A percentile compares a stretch with the other conserved stretches of the same genome.
Evolutionary conservation across 2,888 invertebrate species (phyloP).

Genomic region (Lithophane leautieri): DNA sequence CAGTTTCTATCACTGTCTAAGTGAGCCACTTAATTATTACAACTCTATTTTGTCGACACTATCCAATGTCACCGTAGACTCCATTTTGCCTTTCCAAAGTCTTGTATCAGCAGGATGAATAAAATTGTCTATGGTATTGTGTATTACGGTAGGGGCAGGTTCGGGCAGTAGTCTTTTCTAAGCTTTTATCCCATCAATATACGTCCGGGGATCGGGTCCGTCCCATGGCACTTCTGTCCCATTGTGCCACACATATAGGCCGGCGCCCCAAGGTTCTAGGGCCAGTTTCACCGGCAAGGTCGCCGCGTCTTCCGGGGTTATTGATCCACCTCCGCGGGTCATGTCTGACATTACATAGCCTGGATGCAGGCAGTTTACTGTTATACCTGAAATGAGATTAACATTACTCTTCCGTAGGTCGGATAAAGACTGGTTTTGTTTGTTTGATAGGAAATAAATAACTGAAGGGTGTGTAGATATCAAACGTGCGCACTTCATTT

Average conservation of each 20-base stretch:
- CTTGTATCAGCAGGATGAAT: too few species aligned
- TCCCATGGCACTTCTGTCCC: slow-evolving; percentile 81
- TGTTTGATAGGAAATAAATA: background rate
- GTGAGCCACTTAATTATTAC: too few species aligned
- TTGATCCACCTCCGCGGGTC: slow-evolving; percentile 81
- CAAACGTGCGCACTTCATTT: too few species aligned
- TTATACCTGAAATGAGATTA: slow-evolving; percentile 73
- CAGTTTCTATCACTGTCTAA: background rate
- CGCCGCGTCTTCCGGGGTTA: slow-evolving; percentile 78
- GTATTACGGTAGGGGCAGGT: background rate
- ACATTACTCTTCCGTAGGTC: background rate
- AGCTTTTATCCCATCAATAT: slow-evolving; percentile 77
- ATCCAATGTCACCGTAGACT: too few species aligned
- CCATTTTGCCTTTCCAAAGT: too few species aligned
- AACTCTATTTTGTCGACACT: too few species aligned
- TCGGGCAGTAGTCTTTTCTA: slow-evolving; percentile 14
- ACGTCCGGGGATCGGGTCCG: slow-evolving; percentile 82
- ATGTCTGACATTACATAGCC: slow-evolving; percentile 87
- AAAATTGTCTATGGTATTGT: background rate
- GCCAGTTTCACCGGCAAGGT: slow-evolving; percentile 70
- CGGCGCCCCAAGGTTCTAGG: slow-evolving; percentile 69
- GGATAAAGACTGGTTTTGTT: background rate
- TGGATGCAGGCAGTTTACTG: slow-evolving; percentile 85
- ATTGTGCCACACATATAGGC: slow-evolving; percentile 82
- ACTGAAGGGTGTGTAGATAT: background rate